phyloP scores from a whole-genome alignment of 2,797 vertebrate species.

The Enteromius argenteus region DNA sequence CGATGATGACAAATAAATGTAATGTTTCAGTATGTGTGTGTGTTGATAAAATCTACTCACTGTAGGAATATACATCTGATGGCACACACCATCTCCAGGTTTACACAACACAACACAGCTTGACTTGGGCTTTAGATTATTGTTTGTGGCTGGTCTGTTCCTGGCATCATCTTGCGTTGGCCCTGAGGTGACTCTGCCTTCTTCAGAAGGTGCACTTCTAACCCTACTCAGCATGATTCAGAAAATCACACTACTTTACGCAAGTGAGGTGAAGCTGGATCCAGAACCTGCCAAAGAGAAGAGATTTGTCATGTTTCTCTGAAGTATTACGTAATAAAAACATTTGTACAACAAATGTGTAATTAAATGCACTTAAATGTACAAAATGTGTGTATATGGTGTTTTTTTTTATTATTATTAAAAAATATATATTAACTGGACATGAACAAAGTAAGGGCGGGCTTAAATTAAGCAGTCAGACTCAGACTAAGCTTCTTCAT shows the following conservation, averaged over 20 bases:
- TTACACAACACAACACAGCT: slow-evolving; percentile 19
- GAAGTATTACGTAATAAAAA: neutral
- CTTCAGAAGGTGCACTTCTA: slow-evolving; percentile 1
- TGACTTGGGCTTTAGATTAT: slow-evolving; percentile 30
- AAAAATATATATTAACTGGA: neutral
- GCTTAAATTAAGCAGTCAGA: neutral
- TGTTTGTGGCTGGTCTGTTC: neutral
- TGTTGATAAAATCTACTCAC: neutral
- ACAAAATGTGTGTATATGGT: no score
- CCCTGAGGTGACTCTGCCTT: slow-evolving; percentile 7
- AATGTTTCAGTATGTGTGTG: neutral
- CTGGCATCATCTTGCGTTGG: slow-evolving; percentile 4
- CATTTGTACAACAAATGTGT: neutral
- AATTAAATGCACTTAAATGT: neutral
- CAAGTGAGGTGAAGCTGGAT: neutral
- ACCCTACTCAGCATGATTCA: neutral
- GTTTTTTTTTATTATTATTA: neutral
- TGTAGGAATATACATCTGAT: slow-evolving; percentile 3
- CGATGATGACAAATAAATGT: neutral
- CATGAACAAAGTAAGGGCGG: neutral
- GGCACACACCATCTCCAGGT: neutral
- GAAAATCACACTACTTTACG: neutral
- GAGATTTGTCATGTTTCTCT: neutral
- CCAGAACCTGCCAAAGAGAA: neutral
- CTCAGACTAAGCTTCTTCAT: slow-evolving; percentile 38